phyloP scores from a whole-genome alignment of 2,888 invertebrate genomes.

The Eupeodes luniger region DNA sequence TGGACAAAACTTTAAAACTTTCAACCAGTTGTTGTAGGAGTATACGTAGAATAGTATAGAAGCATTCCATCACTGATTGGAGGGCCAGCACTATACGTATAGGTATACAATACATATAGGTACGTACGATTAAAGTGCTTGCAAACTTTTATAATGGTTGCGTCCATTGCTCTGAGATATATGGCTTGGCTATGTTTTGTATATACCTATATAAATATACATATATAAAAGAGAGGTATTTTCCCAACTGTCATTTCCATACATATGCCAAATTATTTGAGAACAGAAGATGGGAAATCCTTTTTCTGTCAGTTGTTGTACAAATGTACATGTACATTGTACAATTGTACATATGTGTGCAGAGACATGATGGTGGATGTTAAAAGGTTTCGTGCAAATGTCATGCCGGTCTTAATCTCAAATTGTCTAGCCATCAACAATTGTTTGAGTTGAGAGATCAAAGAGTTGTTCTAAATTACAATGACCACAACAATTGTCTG shows the following conservation, averaged over 20 bases:
- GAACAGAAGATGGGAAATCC: slow-evolving; percentile 44
- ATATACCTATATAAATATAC: background rate
- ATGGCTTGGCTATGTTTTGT: background rate
- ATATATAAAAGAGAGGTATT: slow-evolving; percentile 46
- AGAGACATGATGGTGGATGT: slow-evolving; percentile 22
- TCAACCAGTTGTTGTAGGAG: background rate
- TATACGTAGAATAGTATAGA: slow-evolving; percentile 19
- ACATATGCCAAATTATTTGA: slow-evolving; percentile 65
- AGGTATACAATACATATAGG: background rate
- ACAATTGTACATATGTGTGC: background rate
- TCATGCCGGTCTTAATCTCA: slow-evolving; percentile 49
- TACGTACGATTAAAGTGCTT: slow-evolving; percentile 54
- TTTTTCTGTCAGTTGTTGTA: slow-evolving; percentile 43
- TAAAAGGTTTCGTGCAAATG: slow-evolving; percentile 59
- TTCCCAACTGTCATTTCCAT: slow-evolving; percentile 68
- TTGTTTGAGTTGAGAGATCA: slow-evolving; percentile 65
- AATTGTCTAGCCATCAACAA: slow-evolving; percentile 65
- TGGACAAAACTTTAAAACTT: slow-evolving; percentile 73
- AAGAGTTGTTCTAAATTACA: slow-evolving; percentile 69
- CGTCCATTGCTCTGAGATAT: slow-evolving; percentile 20
- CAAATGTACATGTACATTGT: background rate
- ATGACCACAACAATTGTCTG: slow-evolving; percentile 59
- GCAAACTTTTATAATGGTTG: slow-evolving; percentile 57
- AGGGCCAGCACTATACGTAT: slow-evolving; percentile 30
- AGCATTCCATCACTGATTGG: slow-evolving; percentile 62